Conservation (phyloP, 2,113 vertebrate genomes). For the Ictalurus punctatus region DNA sequence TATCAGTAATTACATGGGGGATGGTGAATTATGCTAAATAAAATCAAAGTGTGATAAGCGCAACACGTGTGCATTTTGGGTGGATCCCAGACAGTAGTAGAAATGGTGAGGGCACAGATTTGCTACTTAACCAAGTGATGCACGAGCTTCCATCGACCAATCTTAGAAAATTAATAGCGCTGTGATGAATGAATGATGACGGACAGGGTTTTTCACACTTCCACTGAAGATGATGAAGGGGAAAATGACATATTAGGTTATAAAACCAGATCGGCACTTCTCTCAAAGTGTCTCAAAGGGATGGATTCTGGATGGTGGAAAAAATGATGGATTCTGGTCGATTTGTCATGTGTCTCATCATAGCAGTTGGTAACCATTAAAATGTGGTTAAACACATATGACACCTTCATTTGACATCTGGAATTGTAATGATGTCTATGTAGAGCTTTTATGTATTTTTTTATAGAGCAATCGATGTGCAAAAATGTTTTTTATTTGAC, state of each 20-base stretch:
- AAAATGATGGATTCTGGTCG: neutral
- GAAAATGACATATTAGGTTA: neutral
- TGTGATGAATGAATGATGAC: no score
- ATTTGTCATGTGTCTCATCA: neutral
- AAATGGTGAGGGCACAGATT: neutral
- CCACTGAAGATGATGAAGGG: neutral
- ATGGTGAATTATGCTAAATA: neutral
- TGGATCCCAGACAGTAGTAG: neutral
- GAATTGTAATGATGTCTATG: neutral
- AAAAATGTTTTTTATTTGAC: no score
- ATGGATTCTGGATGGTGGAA: neutral
- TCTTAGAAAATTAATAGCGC: neutral
- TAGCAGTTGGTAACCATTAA: neutral
- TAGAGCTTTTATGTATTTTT: neutral
- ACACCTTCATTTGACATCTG: neutral
- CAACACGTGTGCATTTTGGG: neutral
- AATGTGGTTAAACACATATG: neutral
- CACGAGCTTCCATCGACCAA: neutral
- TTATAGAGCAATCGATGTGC: neutral
- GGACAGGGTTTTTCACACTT: neutral
- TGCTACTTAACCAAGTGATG: neutral
- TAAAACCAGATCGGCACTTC: neutral
- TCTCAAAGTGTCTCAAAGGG: neutral
- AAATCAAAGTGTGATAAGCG: neutral
- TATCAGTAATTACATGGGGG: neutral